These are phyloP conservation scores for Motacilla tschutschensis DNA, from an alignment of 2,113 vertebrate species.

Conservation along the genomic window DNA sequence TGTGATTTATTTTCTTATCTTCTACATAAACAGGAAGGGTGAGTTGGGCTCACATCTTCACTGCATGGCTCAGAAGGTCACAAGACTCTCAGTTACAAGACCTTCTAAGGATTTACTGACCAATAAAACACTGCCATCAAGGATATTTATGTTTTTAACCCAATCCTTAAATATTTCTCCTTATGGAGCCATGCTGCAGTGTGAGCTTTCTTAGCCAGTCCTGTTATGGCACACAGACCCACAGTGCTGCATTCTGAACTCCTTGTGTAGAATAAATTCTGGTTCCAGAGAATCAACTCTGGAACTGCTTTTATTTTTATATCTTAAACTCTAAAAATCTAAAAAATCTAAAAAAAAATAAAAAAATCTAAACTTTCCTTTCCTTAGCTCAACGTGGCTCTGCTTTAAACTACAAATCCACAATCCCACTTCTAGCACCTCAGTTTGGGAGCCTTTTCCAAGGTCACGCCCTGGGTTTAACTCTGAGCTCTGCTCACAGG, in stretches of 20 bases:
- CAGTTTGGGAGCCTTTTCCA: neutral
- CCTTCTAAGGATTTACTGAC: neutral
- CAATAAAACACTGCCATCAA: neutral
- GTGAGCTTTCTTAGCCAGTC: neutral
- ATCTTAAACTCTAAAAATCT: neutral
- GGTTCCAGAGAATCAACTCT: too few relatives aligned
- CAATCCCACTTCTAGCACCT: neutral
- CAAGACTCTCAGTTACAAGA: neutral
- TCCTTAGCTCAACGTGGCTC: neutral
- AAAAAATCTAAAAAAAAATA: neutral
- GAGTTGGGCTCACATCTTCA: neutral
- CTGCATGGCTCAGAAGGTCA: neutral
- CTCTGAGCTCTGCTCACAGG: neutral
- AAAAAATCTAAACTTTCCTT: neutral
- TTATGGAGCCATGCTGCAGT: neutral
- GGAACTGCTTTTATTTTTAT: neutral
- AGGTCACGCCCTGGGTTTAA: neutral
- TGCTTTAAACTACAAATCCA: neutral
- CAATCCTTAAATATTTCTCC: neutral
- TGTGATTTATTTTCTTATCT: neutral
- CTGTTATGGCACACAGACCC: neutral
- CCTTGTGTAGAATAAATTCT: neutral
- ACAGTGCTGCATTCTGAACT: neutral
- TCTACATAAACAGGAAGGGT: neutral
- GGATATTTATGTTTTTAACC: neutral